phyloP scores from a whole-genome alignment of 37 sponge, comb jelly and placozoan genomes.

The Geodia barretti region DNA sequence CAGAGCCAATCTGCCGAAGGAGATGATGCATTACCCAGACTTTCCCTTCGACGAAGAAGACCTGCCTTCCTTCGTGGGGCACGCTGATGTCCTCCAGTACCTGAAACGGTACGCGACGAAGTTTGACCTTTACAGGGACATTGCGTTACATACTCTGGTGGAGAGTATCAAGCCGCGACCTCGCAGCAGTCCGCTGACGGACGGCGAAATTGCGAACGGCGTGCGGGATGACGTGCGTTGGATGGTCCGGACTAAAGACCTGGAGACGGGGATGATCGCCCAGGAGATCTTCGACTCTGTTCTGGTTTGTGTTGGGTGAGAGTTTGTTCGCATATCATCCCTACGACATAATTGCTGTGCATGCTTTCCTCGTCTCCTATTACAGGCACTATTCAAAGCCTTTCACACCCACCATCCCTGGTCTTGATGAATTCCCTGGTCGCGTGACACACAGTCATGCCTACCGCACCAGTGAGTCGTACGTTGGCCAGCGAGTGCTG shows the following conservation, averaged over 20 bases:
- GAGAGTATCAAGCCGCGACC: constrained; percentile 45
- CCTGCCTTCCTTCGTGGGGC: constrained; percentile 66
- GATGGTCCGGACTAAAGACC: constrained; percentile 33
- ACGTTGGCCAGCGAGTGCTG: constrained; percentile 50
- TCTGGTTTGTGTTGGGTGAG: constrained; percentile 88
- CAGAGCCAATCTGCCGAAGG: constrained; percentile 83
- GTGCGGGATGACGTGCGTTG: constrained; percentile 28
- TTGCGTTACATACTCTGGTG: constrained; percentile 54
- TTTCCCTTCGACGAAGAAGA: constrained; percentile 49
- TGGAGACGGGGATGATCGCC: constrained; percentile 2
- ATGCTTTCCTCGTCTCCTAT: too few species aligned
- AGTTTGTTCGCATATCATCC: too few species aligned
- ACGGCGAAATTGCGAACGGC: background rate
- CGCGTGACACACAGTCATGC: constrained; percentile 61
- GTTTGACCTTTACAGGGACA: constrained; percentile 44
- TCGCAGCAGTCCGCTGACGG: background rate
- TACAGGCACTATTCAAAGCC: constrained; percentile 74
- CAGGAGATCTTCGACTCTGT: constrained; percentile 62
- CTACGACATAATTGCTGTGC: too few species aligned
- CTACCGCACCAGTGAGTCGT: constrained; percentile 64
- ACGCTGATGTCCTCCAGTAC: constrained; percentile 62
- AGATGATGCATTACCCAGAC: constrained; percentile 72
- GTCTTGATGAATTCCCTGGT: constrained; percentile 57
- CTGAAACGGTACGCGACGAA: constrained; percentile 57
- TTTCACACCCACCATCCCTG: constrained; percentile 27